Evolutionary conservation across 2,113 vertebrate species (phyloP).

Genomic region (Petrocephalus microphthalmus): DNA sequence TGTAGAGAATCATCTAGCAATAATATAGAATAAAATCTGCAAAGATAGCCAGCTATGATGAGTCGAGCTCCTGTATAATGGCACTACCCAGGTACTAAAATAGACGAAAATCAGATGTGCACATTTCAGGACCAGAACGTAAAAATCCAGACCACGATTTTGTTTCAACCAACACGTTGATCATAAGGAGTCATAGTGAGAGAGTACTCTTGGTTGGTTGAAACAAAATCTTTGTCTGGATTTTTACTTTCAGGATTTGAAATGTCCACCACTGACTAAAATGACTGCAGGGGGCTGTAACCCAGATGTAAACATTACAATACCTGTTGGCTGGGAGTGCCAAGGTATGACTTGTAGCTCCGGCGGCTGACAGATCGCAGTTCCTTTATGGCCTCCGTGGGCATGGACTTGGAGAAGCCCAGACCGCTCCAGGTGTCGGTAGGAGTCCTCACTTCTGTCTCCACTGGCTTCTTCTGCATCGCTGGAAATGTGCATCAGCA

Average conservation of each 20-base stretch:
- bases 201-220: not conserved
- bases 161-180: not conserved
- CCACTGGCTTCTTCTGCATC: slow-evolving; percentile 68
- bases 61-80: not conserved
- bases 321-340: slow-evolving; percentile 48
- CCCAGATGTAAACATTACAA: not conserved
- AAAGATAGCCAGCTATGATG: not conserved
- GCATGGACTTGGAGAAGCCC: slow-evolving; percentile 74
- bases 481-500: slow-evolving; percentile 41
- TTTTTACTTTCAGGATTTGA: not conserved
- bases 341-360: slow-evolving; percentile 65
- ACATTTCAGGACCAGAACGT: too few species aligned
- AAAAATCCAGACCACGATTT: not conserved
- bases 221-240: not conserved
- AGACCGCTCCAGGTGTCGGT: slow-evolving; percentile 72
- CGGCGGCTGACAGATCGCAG: slow-evolving; percentile 61
- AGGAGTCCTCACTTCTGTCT: slow-evolving; percentile 65
- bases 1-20: not conserved
- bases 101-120: not conserved
- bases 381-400: slow-evolving; percentile 64
- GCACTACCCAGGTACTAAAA: not conserved
- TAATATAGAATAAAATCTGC: not conserved
- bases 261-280: not conserved
- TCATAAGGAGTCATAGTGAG: not conserved
- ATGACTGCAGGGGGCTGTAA: not conserved